phyloP scores from a whole-genome alignment of 2,888 invertebrate genomes.

The Lampropteryx suffumata region DNA sequence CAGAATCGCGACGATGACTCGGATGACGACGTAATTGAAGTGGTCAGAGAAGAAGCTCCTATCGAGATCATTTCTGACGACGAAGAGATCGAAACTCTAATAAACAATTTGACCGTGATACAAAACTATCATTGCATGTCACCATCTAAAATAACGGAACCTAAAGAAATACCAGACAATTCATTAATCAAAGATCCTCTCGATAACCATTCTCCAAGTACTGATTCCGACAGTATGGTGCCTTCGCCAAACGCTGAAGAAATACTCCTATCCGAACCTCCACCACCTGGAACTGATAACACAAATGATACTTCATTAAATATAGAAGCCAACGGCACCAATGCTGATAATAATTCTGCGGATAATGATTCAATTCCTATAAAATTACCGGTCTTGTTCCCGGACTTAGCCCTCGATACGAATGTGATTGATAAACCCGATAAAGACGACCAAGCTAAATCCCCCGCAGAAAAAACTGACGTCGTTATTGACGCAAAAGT shows the following conservation, averaged over 20 bases:
- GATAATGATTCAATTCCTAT: not conserved
- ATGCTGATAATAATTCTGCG: not conserved
- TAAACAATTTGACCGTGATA: conserved; percentile 32
- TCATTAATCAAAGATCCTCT: conserved; percentile 11
- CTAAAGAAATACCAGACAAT: conserved; percentile 4
- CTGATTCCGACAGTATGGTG: conserved; percentile 2
- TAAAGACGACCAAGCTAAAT: not conserved
- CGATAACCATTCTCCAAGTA: conserved; percentile 2
- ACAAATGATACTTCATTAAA: not conserved
- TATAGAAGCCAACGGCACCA: conserved; percentile 10
- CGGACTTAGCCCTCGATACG: not conserved
- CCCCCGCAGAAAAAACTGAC: not conserved
- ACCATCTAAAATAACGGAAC: conserved; percentile 1
- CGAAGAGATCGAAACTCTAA: conserved; percentile 54
- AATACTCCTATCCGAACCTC: conserved; percentile 5
- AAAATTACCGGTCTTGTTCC: conserved; percentile 10
- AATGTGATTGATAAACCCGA: not conserved
- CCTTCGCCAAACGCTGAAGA: conserved; percentile 8
- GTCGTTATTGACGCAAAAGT: conserved; percentile 1
- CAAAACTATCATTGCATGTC: conserved; percentile 27
- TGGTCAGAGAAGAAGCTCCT: conserved; percentile 71
- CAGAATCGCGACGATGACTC: conserved; percentile 52
- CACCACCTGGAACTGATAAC: conserved; percentile 10
- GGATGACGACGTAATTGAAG: conserved; percentile 76
- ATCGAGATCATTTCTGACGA: conserved; percentile 74